These are phyloP conservation scores for Lordiphosa collinella DNA, from an alignment of 1,140 invertebrate genomes.

Conservation along the genomic window DNA sequence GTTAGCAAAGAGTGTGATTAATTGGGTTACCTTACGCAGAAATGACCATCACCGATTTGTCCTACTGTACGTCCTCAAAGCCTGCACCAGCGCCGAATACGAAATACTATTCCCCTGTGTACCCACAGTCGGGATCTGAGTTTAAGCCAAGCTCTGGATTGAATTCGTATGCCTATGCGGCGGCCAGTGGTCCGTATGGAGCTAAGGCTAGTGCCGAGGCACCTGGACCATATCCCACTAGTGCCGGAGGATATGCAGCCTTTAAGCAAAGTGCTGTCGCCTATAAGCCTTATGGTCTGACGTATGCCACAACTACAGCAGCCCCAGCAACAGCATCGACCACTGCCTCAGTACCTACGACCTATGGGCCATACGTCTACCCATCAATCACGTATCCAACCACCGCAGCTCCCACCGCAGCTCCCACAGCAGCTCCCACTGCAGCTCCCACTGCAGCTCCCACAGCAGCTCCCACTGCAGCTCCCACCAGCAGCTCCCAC, in stretches of 20 bases:
- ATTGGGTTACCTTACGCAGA: slow-evolving; percentile 1
- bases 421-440: slow-evolving; percentile 4
- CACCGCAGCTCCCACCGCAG: neutral
- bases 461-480: neutral
- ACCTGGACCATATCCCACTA: slow-evolving; percentile 24
- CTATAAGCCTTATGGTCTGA: slow-evolving; percentile 5
- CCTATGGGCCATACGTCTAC: neutral
- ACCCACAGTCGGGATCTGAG: neutral
- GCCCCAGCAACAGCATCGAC: slow-evolving; percentile 1
- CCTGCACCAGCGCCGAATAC: neutral
- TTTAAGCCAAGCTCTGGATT: neutral
- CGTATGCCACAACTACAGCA: slow-evolving; percentile 10
- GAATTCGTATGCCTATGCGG: slow-evolving; percentile 44
- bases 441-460: neutral
- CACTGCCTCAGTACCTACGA: neutral
- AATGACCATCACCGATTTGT: slow-evolving; percentile 6
- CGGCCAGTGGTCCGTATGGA: slow-evolving; percentile 41
- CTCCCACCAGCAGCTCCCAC: slow-evolving; percentile 12
- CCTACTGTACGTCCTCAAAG: slow-evolving; percentile 13
- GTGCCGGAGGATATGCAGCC: neutral
- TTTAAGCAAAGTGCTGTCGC: slow-evolving; percentile 4
- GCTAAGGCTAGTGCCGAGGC: slow-evolving; percentile 47
- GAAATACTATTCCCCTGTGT: slow-evolving; percentile 1
- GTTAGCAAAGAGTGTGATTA: neutral
- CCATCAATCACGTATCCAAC: neutral